phyloP scores from a whole-genome alignment of 53 echinoderm and acorn worm species.

The Actinopyga echinites region DNA sequence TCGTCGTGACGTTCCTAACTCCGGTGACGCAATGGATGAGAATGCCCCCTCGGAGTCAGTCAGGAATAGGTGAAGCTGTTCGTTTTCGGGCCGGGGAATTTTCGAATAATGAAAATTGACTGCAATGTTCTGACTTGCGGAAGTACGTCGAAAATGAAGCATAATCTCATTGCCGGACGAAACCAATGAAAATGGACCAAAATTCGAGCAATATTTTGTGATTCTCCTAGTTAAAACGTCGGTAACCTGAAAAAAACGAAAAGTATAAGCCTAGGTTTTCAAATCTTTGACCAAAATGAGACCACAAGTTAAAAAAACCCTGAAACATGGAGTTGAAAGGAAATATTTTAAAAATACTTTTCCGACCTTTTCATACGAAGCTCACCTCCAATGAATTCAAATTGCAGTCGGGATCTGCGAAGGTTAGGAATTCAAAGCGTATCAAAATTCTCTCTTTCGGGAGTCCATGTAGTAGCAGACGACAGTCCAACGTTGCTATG shows the following conservation, averaged over 20 bases:
- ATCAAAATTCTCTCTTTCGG: slow-evolving; percentile 17
- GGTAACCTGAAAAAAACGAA: background rate
- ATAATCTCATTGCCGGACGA: background rate
- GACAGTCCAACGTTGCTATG: no score
- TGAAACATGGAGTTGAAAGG: no score
- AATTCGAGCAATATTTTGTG: background rate
- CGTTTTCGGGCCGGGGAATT: background rate
- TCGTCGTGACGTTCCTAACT: background rate
- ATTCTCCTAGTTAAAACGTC: background rate
- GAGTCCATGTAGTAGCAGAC: background rate
- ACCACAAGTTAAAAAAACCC: no score
- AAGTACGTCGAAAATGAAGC: background rate
- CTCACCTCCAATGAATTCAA: background rate
- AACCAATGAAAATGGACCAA: background rate
- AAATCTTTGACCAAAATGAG: no score
- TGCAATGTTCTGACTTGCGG: background rate
- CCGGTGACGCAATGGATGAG: background rate
- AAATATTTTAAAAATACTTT: no score
- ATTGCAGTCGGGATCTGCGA: background rate
- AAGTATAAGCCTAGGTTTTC: background rate
- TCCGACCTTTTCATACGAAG: no score
- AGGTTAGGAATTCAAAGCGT: background rate
- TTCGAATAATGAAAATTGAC: background rate
- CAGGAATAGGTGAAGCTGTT: background rate
- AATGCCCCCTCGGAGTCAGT: background rate